phyloP scores from a whole-genome alignment of 53 echinoderm and acorn worm species.

The Apostichopus leukothele region DNA sequence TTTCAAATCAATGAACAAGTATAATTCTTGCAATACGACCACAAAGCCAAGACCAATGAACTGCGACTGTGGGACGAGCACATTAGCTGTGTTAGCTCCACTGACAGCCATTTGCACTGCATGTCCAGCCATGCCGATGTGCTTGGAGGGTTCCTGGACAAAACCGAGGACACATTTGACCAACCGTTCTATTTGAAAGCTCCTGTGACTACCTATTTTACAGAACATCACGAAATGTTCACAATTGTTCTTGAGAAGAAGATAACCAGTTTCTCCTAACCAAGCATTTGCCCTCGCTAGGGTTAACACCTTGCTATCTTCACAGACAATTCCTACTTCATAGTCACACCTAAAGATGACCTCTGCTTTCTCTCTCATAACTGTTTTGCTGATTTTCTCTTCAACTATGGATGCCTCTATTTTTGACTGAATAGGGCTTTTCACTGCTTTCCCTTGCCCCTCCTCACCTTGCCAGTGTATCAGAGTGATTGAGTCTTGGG shows the following conservation, averaged over 20 bases:
- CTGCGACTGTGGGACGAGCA: not conserved
- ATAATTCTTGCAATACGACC: not conserved
- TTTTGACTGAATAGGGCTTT: not conserved
- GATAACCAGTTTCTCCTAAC: not conserved
- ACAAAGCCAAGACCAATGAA: not conserved
- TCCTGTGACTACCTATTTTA: slow-evolving; percentile 3
- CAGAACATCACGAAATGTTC: slow-evolving; percentile 9
- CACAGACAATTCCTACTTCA: not conserved
- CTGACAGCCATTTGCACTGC: not conserved
- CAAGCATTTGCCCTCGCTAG: slow-evolving; percentile 15
- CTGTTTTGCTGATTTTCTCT: not conserved
- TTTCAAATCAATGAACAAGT: not conserved
- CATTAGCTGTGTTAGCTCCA: too few species aligned
- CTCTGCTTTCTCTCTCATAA: not conserved
- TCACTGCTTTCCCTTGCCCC: not conserved
- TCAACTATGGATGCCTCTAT: not conserved
- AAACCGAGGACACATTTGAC: not conserved
- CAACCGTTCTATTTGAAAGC: not conserved
- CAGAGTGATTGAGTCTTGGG: not conserved
- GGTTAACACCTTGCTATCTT: not conserved
- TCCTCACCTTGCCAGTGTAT: not conserved
- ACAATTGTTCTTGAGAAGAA: not conserved
- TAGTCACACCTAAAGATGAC: not conserved
- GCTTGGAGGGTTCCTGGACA: not conserved
- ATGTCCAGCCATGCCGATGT: too few species aligned